phyloP scores from a whole-genome alignment of 2,113 vertebrate species.

The Leucoraja erinaceus region DNA sequence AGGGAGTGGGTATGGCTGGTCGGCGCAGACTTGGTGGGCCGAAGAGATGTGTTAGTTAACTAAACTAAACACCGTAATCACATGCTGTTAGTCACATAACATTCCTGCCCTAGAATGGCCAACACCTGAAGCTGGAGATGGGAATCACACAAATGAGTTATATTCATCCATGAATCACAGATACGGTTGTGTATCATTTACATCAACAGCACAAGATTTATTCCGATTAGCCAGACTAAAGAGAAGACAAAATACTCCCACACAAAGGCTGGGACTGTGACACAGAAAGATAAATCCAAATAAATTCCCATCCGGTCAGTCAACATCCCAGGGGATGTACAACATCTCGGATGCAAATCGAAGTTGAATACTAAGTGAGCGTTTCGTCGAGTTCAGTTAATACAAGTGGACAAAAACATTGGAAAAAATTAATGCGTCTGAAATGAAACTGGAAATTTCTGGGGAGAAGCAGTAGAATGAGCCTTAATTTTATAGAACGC shows the following conservation, averaged over 20 bases:
- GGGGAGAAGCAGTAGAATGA: not conserved
- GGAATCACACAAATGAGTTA: too few relatives aligned
- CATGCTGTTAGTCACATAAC: too few relatives aligned
- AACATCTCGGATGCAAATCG: not conserved
- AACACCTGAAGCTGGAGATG: not conserved
- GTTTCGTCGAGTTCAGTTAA: not conserved
- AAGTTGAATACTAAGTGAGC: not conserved
- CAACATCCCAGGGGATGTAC: not conserved
- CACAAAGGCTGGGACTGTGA: not conserved
- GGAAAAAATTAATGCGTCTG: not conserved
- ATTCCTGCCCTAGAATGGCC: not conserved
- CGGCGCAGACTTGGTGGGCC: too few relatives aligned
- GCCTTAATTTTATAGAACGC: not conserved
- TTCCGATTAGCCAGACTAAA: not conserved
- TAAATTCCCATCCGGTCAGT: not conserved
- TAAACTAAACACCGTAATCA: too few relatives aligned
- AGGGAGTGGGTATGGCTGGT: too few relatives aligned
- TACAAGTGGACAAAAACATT: not conserved
- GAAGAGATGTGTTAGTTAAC: too few relatives aligned
- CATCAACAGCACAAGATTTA: not conserved
- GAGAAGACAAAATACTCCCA: not conserved
- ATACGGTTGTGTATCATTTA: not conserved
- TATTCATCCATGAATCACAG: not conserved
- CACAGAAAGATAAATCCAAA: not conserved
- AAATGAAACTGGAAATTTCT: conserved; percentile 15